phyloP scores from a whole-genome alignment of 2,113 vertebrate species.

The Terrapene triunguis region DNA sequence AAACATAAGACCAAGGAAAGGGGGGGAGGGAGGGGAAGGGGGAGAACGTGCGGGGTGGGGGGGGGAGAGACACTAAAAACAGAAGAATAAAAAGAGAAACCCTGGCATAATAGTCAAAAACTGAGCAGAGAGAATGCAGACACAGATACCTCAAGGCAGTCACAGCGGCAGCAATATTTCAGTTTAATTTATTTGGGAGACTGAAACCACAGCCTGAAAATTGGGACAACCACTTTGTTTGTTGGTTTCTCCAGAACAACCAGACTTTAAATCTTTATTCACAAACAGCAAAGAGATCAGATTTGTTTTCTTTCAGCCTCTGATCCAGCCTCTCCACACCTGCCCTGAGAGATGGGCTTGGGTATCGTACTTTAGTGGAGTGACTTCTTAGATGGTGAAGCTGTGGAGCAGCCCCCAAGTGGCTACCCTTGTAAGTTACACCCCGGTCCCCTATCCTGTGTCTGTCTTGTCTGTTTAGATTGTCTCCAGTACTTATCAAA shows the following conservation, averaged over 20 bases:
- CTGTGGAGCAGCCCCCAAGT: neutral
- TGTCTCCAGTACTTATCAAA: neutral
- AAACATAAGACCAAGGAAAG: neutral
- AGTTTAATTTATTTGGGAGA: neutral
- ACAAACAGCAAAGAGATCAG: neutral
- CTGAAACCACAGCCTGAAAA: neutral
- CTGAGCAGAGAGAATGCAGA: neutral
- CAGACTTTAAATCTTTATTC: neutral
- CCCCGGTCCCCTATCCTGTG: neutral
- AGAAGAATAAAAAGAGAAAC: neutral
- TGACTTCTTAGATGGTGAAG: neutral
- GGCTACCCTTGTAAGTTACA: neutral
- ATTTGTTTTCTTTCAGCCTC: neutral
- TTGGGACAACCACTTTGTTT: neutral
- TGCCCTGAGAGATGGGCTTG: fast-evolving
- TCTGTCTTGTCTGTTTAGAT: neutral
- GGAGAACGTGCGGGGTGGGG: too few species aligned
- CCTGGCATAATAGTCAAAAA: neutral
- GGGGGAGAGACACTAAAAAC: neutral
- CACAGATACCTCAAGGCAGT: neutral
- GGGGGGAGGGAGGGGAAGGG: too few species aligned
- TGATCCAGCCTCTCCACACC: neutral
- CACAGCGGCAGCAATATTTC: neutral
- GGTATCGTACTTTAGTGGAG: fast-evolving
- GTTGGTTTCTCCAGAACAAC: neutral